Percentiles rank a stretch among this genome's conserved stretches.
These are phyloP conservation scores for Donacobius atricapilla DNA, from an alignment of 2,113 vertebrate species.

Conservation along the genomic window DNA sequence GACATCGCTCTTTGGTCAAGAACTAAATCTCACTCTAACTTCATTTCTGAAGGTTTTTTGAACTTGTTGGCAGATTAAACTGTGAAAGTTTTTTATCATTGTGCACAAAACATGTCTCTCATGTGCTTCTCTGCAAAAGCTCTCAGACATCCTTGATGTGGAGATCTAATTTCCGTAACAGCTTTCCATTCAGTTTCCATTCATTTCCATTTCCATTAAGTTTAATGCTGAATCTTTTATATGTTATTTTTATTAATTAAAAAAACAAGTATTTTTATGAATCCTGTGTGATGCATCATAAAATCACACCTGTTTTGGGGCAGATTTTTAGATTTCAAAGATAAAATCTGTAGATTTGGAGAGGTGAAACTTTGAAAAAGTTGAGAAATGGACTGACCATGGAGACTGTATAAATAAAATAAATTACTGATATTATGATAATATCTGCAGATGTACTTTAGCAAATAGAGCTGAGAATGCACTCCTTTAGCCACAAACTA, in stretches of 20 bases:
- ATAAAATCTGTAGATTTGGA: background rate
- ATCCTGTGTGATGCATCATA: background rate
- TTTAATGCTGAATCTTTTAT: background rate
- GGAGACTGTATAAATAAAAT: background rate
- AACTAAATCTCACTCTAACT: background rate
- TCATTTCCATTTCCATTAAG: too few species aligned
- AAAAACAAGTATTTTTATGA: background rate
- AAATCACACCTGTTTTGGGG: rapidly evolving
- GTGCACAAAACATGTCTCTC: background rate
- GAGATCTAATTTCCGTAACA: background rate
- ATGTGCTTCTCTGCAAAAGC: background rate
- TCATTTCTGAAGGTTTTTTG: background rate
- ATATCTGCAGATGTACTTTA: background rate
- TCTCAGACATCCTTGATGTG: background rate
- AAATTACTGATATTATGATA: background rate
- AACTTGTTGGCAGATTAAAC: background rate
- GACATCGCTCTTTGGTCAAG: background rate
- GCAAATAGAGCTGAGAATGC: background rate
- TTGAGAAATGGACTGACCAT: background rate
- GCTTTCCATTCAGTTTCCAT: too few species aligned
- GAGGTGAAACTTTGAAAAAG: background rate
- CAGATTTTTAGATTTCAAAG: background rate
- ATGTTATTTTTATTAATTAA: background rate
- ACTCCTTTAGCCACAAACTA: background rate
- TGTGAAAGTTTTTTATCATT: background rate